Evolutionary conservation across 2,113 vertebrate species (phyloP), one percentile per base, ranked within the genome.

Genomic region (Meriones unguiculatus): DNA sequence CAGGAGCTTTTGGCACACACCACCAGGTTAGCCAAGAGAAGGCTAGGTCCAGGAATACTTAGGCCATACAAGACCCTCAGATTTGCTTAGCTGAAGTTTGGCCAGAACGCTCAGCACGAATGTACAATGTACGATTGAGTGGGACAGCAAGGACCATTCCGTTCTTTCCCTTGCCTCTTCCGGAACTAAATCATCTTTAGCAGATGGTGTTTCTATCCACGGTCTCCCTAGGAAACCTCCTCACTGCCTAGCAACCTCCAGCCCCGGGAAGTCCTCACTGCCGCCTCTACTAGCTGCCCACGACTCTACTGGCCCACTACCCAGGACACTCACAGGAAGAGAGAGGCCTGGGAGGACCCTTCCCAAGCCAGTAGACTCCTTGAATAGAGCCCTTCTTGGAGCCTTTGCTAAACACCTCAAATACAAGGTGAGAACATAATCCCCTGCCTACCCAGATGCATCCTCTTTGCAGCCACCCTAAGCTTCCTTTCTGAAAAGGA

Each of bases 211-310:
- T 98, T 95, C 96, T 89, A 97, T 95, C 93, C 95, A 89, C 11
- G 15, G 93, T 98, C 87, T 98, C 95, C 96, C 97, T 95, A 94
- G 96, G 97, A 96, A 97, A 97, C 97, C 77, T 95, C 59, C 75
- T 89, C 89, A 95, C 87, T 87, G 94, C 98, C 82, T 96, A 97
- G 97, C 98, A 97, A 97, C 97, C 95, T 95, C 82, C 69, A 88
- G 67, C 78, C 81, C 69, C 7, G 4, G 85, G 70, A 57, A 91
- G 90, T 82, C 82, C 89, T 80, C 38, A 32, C 76, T 62, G 17
- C 9, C 12, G 76, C 65, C 35, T 73, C 67, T 57, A 41, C 94
- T 82, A 1, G 46, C 77, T n/a, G 67, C 77, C 41, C 0, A 50
- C 87, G 32, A n/a, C 2, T 62, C 0, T 4, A 77, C 67, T 76